These are phyloP conservation scores for Hippocampus mohnikei DNA, from an alignment of 2,113 vertebrate genomes.

Conservation along the genomic window DNA sequence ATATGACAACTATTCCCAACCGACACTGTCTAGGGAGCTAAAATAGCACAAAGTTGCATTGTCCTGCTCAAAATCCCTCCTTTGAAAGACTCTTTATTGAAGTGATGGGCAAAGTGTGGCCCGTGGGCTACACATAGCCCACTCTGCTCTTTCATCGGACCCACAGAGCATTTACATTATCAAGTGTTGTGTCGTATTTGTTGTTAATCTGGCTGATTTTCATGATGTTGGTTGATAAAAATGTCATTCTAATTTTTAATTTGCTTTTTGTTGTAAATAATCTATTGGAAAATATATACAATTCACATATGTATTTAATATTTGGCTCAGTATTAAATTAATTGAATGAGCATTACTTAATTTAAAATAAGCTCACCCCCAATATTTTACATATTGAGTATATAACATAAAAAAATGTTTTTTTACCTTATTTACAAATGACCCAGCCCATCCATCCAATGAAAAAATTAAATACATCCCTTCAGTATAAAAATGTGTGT, in stretches of 20 bases:
- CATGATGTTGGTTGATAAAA: no score
- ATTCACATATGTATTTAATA: not conserved
- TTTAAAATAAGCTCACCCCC: no score
- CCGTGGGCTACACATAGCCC: not conserved
- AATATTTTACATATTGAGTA: no score
- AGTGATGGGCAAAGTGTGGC: not conserved
- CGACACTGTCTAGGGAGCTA: not conserved
- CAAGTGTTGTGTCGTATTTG: not conserved
- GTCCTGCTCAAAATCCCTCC: not conserved
- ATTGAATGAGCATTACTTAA: no score
- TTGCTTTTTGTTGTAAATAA: not conserved
- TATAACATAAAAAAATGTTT: no score
- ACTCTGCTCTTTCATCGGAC: not conserved
- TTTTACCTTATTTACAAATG: no score
- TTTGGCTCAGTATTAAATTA: not conserved
- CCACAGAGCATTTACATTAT: not conserved
- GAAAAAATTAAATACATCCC: no score
- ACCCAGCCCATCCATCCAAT: no score
- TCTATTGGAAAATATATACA: not conserved
- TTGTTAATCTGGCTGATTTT: not conserved
- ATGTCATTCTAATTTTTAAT: no score
- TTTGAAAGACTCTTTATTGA: not conserved
- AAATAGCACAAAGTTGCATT: not conserved
- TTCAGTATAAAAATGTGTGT: no score
- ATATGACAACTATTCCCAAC: not conserved